Evolutionary conservation across 2,888 invertebrate genomes (phyloP), one percentile per base, ranked within the genome.

Genomic region (Synanthedon formicaeformis): DNA sequence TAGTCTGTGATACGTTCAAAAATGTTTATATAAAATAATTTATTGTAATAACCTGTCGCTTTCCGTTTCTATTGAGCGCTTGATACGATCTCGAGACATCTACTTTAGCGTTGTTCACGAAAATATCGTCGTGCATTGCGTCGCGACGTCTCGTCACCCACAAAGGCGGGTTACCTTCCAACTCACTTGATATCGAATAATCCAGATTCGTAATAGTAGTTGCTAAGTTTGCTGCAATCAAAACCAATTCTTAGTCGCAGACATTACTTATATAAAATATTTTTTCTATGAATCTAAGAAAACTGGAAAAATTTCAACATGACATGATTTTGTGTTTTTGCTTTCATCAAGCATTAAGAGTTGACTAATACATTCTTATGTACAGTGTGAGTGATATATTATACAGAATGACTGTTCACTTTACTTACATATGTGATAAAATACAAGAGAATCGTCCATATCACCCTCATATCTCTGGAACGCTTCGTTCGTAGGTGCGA

Each of bases 401-500:
- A 13, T 45, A 12, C 45, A 14, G 14, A 13, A 45, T 49, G 12
- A 49, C 13, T 14, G 13, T 18, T 49, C 13, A 16, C 5, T 18
- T 49, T 49, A 90, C 94, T 94, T 88, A 95, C 95, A 90, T 81
- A 95, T 93, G 72, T 96, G 96, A 71, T 96, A 95, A 16, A 94
- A 90, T 16, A 94, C 92, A 57, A 94, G 79, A 51, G 78, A 86
- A 58, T 89, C 90, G 54, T 89, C 89, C 69, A 86, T 82, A 56
- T 88, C 89, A 1, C 89, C 90, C 57, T 86, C 89, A 78, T 91
- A 91, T 57, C 91, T 90, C 81, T 94, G 93, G 84, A 96, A 95
- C 55, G 96, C 96, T 61, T 91, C 90, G 81, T 96, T 96, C 58
- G 94, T 95, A 10, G 96, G 96, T 53, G 95, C 96, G 70, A 96